Base-by-base conservation (phyloP, 2,113 vertebrate genomes). In the Brachyistius frenatus region DNA sequence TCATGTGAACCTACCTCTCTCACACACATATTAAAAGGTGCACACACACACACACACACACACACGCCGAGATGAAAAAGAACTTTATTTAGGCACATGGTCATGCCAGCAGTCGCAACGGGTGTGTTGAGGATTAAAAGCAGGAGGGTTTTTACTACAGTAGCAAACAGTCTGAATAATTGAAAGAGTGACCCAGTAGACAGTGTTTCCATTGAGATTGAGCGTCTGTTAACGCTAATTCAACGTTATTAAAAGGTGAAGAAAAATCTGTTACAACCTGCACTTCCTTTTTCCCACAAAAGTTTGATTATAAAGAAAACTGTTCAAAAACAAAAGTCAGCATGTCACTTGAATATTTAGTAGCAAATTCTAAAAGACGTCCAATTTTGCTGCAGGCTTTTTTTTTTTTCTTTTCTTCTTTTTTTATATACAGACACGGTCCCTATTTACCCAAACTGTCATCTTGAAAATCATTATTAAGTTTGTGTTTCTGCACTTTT, bases 151-250 rank as follows among this genome's bases (percentile, higher is more conserved):
- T 23, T 76, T 88, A 85, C 73, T 88, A 73, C 65, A 67, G 74
- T 32, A 68, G 73, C 74, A 88, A 81, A 83, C 75, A 80, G 68
- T 74, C 37, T 41, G n/a, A 69, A 72, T 70, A 88, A 89, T 86
- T 86, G 72, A 92, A 90, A 85, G 71, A 86, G 66, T 55, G 81
- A 74, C 67, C 73, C 77, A 54, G 76, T 39, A 63, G 60, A 81
- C 31, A 61, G 57, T 10, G 37, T 78, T 64, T 68, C 65, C 58
- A 73, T 71, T 68, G 54, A 82, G 69, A 74, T 67, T 62, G 47
- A 66, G 65, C 55, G 55, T 65, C 31, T 15, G 62, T 72, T 80
- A 74, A 62, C 2, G 3, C 14, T 46, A 23, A 23, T 23, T 6
- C 41, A 14, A 15, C 49, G 46, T 6, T 55, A 32, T 50, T 49